Percentiles rank a stretch among this genome's conserved stretches.
phyloP scores from a whole-genome alignment of 2,113 vertebrate genomes.

The Mormyrus lacerda region DNA sequence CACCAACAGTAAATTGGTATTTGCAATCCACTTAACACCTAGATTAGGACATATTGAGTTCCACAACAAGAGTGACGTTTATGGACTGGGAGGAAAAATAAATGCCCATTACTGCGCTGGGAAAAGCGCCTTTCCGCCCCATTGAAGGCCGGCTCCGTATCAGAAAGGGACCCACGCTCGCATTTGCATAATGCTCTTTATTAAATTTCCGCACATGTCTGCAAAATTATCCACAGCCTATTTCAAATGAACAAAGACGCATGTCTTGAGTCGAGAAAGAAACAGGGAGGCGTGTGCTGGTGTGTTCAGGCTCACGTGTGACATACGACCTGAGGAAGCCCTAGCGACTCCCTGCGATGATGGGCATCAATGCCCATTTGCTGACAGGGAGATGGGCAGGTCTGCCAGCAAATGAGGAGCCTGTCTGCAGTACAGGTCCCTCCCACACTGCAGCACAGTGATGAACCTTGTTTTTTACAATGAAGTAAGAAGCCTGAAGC shows the following conservation, averaged over 20 bases:
- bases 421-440: neutral
- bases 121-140: neutral
- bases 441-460: neutral
- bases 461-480: neutral
- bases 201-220: neutral
- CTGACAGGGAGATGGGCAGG: neutral
- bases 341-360: neutral
- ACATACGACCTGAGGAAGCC: neutral
- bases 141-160: neutral
- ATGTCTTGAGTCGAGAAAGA: neutral
- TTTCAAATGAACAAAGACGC: neutral
- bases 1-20: constrained; percentile 15
- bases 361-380: neutral
- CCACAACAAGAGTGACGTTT: constrained; percentile 17
- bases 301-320: neutral
- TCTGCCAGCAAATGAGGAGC: neutral
- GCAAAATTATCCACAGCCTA: neutral
- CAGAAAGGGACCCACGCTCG: neutral
- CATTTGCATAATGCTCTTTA: neutral
- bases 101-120: neutral
- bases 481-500: neutral
- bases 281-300: neutral
- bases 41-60: constrained; percentile 26
- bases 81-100: constrained; percentile 8
- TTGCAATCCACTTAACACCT: constrained; percentile 26